These are phyloP conservation scores for Urocitellus parryii DNA, from an alignment of 2,113 vertebrate species.

Conservation along the genomic window DNA sequence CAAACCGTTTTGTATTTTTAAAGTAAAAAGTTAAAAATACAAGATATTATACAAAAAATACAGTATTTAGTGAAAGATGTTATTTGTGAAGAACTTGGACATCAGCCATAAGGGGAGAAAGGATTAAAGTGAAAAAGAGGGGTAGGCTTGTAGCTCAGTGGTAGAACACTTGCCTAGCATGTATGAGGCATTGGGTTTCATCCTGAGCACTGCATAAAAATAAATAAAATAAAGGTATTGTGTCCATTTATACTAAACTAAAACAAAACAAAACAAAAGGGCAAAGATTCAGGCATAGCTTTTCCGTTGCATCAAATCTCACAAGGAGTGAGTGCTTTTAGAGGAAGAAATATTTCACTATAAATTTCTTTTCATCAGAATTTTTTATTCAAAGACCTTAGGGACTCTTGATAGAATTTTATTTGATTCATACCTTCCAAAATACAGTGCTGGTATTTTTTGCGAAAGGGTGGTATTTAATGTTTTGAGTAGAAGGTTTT, in stretches of 20 bases:
- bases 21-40: not conserved
- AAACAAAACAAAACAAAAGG: not conserved
- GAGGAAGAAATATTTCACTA: not conserved
- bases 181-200: too few relatives aligned
- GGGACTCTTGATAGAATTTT: not conserved
- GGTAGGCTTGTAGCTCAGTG: too few relatives aligned
- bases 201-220: too few relatives aligned
- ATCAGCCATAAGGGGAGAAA: not conserved
- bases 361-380: conserved; percentile 9
- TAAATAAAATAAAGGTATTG: too few relatives aligned
- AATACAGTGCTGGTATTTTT: not conserved
- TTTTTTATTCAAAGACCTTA: not conserved
- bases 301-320: conserved; percentile 17
- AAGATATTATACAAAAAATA: too few relatives aligned
- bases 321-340: not conserved
- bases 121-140: not conserved
- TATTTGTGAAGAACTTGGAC: conserved; percentile 2
- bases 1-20: not conserved
- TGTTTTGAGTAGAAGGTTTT: conserved; percentile 30
- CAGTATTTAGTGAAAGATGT: not conserved
- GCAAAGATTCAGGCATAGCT: not conserved
- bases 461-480: not conserved
- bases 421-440: not conserved
- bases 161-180: too few relatives aligned
- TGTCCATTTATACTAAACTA: too few relatives aligned